Evolutionary conservation across 2,888 invertebrate species (phyloP).

Genomic region (Loripinus fragilis): DNA sequence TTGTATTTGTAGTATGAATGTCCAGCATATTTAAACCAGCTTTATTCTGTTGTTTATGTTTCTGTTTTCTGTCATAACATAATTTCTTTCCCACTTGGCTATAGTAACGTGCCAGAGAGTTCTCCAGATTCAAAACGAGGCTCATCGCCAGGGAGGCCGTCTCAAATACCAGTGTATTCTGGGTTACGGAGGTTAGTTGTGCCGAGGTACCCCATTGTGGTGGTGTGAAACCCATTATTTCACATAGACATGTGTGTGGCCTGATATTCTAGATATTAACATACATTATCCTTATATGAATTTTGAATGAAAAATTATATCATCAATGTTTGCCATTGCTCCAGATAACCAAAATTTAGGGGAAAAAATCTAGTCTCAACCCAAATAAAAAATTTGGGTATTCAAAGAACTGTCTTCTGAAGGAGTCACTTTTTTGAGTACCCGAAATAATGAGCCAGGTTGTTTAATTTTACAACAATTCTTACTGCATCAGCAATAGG

Average conservation of each 20-base stretch:
- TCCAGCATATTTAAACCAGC: too few relatives aligned
- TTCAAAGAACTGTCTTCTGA: too few relatives aligned
- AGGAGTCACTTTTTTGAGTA: too few relatives aligned
- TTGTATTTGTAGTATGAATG: too few relatives aligned
- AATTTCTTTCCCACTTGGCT: not conserved
- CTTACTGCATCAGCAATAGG: too few relatives aligned
- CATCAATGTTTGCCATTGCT: too few relatives aligned
- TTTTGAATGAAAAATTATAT: too few relatives aligned
- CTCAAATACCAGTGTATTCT: constrained; percentile 72
- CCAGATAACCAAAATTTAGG: too few relatives aligned
- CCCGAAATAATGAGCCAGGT: too few relatives aligned
- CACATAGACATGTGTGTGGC: constrained; percentile 1
- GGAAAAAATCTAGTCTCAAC: too few relatives aligned
- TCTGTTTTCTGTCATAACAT: not conserved
- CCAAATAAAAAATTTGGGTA: too few relatives aligned
- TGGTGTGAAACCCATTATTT: constrained; percentile 11
- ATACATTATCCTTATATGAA: not conserved
- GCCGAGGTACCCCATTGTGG: constrained; percentile 5
- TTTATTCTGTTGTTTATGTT: not conserved
- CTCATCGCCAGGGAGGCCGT: constrained; percentile 53
- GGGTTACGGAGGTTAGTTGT: constrained; percentile 61
- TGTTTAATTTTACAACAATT: too few relatives aligned
- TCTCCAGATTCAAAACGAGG: constrained; percentile 25
- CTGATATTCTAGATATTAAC: constrained; percentile 16
- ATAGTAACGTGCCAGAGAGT: not conserved